Evolutionary conservation across 2,113 vertebrate species (phyloP), one percentile per base, ranked within the genome.

Genomic region (Erinaceus europaeus): DNA sequence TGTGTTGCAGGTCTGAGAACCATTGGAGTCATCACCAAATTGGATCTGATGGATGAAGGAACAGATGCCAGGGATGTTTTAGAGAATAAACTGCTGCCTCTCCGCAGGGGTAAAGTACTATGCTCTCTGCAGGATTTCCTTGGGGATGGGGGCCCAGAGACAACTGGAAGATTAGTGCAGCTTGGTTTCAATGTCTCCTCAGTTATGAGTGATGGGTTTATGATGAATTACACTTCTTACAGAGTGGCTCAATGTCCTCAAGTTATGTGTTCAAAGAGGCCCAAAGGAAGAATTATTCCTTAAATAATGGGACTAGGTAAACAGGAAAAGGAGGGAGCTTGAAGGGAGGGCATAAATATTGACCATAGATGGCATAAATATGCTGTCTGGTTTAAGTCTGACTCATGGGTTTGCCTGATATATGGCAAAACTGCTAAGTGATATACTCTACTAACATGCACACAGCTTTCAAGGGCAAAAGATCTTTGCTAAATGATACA

Each of bases 11-110:
- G 99, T 67, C 97, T 98, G 79, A 98, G 98, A 72, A 99, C 98
- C 64, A 99, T 99, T 1, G 98, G 98, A 52, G 98, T 99, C 46
- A 98, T 99, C 95, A 99, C 99, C 86, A 99, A 99, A 83, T 94
- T 99, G 94, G 98, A 99, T 95, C 97, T 99, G 85, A 99, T 99
- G 98, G 98, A 99, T 94, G 97, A 98, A 96, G 99, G 98, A 84
- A 99, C 98, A 6, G 97, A 99, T 94, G 98, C 98, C 93, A 96
- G 96, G 94, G 97, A 98, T 48, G 97, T 99, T 64, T 96, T 99
- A 13, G 98, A 99, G 97, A 99, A 99, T 96, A 98, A 97, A 78
- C 90, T 99, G 53, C 98, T 99, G 34, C 99, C 99, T 90, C 97
- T 99, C 74, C 98, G 98, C 78, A 97, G 98, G 98, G 98, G 98